Evolutionary conservation across 2,113 vertebrate genomes (phyloP), one percentile per base, ranked within the genome.

Genomic region (Engystomops pustulosus): DNA sequence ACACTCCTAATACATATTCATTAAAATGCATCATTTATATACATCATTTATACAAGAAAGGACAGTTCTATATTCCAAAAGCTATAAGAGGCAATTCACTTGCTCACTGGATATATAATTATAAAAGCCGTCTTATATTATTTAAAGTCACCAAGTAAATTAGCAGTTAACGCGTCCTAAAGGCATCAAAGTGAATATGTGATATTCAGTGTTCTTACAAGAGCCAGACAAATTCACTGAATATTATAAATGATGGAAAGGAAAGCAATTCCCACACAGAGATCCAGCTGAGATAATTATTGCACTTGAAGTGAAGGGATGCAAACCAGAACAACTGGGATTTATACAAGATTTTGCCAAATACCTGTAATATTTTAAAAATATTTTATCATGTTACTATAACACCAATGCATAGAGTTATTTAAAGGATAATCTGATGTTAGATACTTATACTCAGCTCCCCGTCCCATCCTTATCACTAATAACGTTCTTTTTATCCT

Each of bases 71-170:
- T 67, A 34, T 18, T 67, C 30, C 62, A 67, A 67, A 15, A 34
- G 15, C 15, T 7, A 32, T 67, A 67, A 36, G 6, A 67, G 32
- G 30, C 15, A 34, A 36, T 36, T 34, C 32, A 67, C 32, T 20
- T 67, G 17, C 62, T 36, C 30, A 17, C 32, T 36, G 32, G 62
- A 34, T 67, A 17, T 34, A 65, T 65, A 36, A 67, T 67, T 67
- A 34, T 36, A 10, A 25, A 67, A 67, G 17, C 30, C 8, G 27
- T 67, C 30, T 67, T 34, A 18, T 67, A 67, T 67, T 67, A 67
- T 67, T 67, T 67, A 67, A 67, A 67, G 62, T 67, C 18, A 20
- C 62, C 30, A 67, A 67, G 62, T 67, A 36, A 67, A 20, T 67
- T 67, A 67, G 32, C 62, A 67, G 62, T 67, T 67, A 67, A 20